Base-by-base conservation (phyloP, 1,140 invertebrate genomes). In the Drosophila biarmipes region DNA sequence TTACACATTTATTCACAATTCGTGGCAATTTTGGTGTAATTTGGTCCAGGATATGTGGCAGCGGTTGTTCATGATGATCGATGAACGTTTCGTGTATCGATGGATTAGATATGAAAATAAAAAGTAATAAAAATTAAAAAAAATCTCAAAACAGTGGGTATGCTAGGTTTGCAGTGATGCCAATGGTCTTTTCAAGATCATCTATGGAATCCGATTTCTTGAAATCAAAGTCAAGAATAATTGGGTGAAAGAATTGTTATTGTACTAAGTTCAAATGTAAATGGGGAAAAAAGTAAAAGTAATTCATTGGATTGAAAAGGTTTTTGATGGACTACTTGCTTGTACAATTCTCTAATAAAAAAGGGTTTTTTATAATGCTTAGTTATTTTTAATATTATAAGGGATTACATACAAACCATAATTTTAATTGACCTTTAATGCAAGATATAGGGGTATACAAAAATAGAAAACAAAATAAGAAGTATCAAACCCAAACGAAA, bases 1-100 rank as follows among this genome's bases (percentile, higher is more conserved):
- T 76, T 72, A 75, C 64, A 84, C 57, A 78, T 78, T 40, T 51
- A 46, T 73, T 52, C 68, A 52, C 53, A 45, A 43, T 81, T 71
- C 63, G 37, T 43, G 19, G 34, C 40, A 74, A 80, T 79, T 63
- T 84, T 48, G 49, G 64, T 80, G 40, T 45, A 64, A 55, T 86
- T 86, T 81, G 59, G 64, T 69, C 64, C 67, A 69, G 34, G 64
- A 69, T 24, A 69, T 69, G 63, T 64, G 58, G 59, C 58, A 58
- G 54, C 54, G 54, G 59, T 71, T 69, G 42, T 37, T 56, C 63
- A 69, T 69, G 51, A 64, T 67, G 59, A 31, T 67, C 59, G 59
- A 67, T 67, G 63, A 24, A 17, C 55, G 54, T 19, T 19, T 67
- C 59, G 63, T 64, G 43, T 35, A 37, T 67, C 63, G 63, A 67